Base-by-base conservation (phyloP, 2,113 vertebrate species). In the Dryoscopus gambensis region DNA sequence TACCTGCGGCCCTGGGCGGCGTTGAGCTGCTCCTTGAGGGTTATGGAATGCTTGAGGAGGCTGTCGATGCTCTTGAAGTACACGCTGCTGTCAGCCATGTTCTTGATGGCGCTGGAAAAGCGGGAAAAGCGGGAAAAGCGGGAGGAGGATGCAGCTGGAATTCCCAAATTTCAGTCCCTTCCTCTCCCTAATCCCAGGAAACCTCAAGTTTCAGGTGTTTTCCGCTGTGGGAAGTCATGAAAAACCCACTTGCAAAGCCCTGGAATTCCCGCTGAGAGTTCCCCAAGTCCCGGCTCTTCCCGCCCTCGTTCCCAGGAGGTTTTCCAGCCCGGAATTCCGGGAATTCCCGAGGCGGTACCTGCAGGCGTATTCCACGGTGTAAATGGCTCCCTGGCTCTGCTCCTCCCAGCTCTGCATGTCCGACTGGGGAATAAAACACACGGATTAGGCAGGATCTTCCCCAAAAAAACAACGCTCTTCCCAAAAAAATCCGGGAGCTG, bases 351-450 rank as follows among this genome's bases (percentile, higher is more conserved):
- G 9, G 1, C 35, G 4, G 47, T 96, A 99, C 99, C 99, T 99
- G 99, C 99, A 99, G 57, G 99, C 99, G 0, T 99, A 99, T 75
- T 99, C 99, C 84, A 99, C 99, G 0, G 98, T 98, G 93, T 99
- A 99, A 85, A 99, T 99, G 33, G 99, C 99, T 75, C 99, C 99
- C 97, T 99, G 99, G 94, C 99, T 99, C 87, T 99, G 99, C 93
- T 99, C 99, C 86, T 99, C 99, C 99, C 99, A 99, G 79, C 98
- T 98, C 97, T 99, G 99, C 99, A 99, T 99, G 90, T 99, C 99
- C 0, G 99, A 99, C 99, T 99, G 97, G 3, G 56, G 16, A 55
- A 20, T n/a, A 33, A 64, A 63, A 33, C 3, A 3, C 20, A 5
- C 0, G 56, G 50, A 16, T 79, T 3, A 56, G 65, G 17, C 7